Percentiles rank a stretch among this genome's conserved stretches.
Evolutionary conservation across 1,140 invertebrate species (phyloP).

Genomic region (Drosophila fuyamai): DNA sequence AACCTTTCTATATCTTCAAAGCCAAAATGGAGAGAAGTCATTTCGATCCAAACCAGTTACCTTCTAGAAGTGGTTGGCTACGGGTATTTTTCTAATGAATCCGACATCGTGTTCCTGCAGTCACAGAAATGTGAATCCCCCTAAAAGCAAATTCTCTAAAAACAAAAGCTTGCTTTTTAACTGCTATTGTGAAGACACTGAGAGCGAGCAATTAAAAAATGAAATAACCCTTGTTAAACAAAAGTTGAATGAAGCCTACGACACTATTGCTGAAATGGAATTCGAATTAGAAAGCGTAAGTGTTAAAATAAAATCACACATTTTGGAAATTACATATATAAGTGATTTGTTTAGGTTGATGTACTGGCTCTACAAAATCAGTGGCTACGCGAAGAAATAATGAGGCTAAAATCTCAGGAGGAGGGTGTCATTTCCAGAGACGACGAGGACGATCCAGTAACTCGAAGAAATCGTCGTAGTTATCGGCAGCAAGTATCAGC

Average conservation of each 20-base stretch:
- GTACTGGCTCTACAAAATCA: conserved; percentile 4
- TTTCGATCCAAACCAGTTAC: not conserved
- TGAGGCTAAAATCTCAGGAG: not conserved
- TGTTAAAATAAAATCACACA: no score
- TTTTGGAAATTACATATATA: no score
- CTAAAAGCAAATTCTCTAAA: not conserved
- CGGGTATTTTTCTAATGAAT: not conserved
- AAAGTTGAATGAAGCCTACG: not conserved
- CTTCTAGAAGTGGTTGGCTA: not conserved
- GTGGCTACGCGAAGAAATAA: conserved; percentile 4
- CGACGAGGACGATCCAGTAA: not conserved
- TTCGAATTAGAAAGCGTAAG: conserved; percentile 3
- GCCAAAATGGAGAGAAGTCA: not conserved
- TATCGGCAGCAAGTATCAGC: conserved; percentile 1
- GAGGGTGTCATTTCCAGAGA: not conserved
- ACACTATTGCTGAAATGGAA: not conserved
- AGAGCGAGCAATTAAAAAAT: not conserved
- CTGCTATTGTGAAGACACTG: not conserved
- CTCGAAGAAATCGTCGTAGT: not conserved
- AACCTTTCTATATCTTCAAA: not conserved
- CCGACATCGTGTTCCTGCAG: not conserved
- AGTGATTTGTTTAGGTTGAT: not conserved
- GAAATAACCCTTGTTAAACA: not conserved
- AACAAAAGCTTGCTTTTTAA: not conserved
- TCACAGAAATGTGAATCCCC: not conserved